phyloP scores from a whole-genome alignment of 2,113 vertebrate genomes.

The Austrofundulus limnaeus region DNA sequence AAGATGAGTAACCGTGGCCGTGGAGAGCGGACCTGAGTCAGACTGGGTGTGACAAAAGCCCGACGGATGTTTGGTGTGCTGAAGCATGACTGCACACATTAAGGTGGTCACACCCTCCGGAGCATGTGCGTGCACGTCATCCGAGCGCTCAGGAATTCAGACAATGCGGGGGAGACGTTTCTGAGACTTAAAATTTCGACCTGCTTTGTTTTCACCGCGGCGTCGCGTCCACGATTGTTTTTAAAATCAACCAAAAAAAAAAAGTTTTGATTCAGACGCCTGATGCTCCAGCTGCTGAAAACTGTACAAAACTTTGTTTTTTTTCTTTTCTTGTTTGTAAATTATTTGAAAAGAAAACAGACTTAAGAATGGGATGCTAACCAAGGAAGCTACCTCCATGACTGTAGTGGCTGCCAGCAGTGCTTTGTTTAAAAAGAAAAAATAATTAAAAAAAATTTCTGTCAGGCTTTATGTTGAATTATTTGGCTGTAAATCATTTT shows the following conservation, averaged over 20 bases:
- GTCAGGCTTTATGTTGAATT: slow-evolving; percentile 81
- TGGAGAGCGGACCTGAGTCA: slow-evolving; percentile 29
- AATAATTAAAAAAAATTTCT: not conserved
- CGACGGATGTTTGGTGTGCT: slow-evolving; percentile 48
- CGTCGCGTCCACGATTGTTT: slow-evolving; percentile 32
- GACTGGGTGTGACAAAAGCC: slow-evolving; percentile 30
- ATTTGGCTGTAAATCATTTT: slow-evolving; percentile 86
- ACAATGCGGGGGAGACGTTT: slow-evolving; percentile 48
- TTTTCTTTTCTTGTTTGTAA: slow-evolving; percentile 76
- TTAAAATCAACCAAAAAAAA: slow-evolving; percentile 49
- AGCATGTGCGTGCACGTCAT: slow-evolving; percentile 67
- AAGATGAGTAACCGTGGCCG: slow-evolving; percentile 7
- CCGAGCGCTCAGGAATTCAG: slow-evolving; percentile 73
- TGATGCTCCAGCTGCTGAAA: slow-evolving; percentile 35
- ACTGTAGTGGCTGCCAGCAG: slow-evolving; percentile 89
- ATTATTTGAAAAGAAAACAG: slow-evolving; percentile 85
- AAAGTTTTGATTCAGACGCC: slow-evolving; percentile 43
- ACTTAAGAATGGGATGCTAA: slow-evolving; percentile 88
- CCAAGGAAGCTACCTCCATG: slow-evolving; percentile 97
- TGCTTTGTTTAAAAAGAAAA: slow-evolving; percentile 56
- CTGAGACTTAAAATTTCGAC: too few relatives aligned
- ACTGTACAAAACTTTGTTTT: slow-evolving; percentile 58
- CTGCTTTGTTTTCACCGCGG: too few relatives aligned
- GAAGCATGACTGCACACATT: slow-evolving; percentile 62
- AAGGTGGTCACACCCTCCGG: slow-evolving; percentile 60